Evolutionary conservation across 2,888 invertebrate genomes (phyloP), one percentile per base, ranked within the genome.

Genomic region (Bedellia somnulentella): DNA sequence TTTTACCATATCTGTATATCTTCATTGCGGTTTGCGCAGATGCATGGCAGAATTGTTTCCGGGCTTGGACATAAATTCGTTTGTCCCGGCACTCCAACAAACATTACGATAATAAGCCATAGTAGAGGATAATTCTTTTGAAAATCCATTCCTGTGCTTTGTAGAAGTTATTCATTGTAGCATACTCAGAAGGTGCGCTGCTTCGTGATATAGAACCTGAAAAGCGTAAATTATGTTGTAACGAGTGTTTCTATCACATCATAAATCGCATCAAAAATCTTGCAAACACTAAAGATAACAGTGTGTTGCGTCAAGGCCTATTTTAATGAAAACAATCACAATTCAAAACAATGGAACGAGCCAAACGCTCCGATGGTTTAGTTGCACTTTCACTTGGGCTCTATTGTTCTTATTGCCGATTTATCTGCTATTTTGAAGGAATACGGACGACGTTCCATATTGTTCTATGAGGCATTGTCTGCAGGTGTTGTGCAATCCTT

Each of bases 1-100:
- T 38, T 43, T 66, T 70, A 90, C 92, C 92, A 92, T 73, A 92
- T 87, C 78, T 92, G 92, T 43, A 87, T 78, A 48, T 92, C 90
- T 49, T 86, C 84, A 46, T 82, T 82, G 27, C 87, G 80, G 38
- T 84, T 79, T 15, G 89, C 82, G 58, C 92, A 92, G 44, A 90
- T 81, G 55, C 92, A 92, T 14, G 92, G 92, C 33, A 87, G 61
- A 45, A 92, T 90, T 27, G 80, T 77, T 46, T 89, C 88, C 36
- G 88, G 84, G 15, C 82, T 75, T 15, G 92, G 91, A 56, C 92
- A 92, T 51, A 68, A 55, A 38, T 54, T 37, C 22, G 43, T 38
- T 37, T 60, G 56, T 36, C 55, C 56, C 15, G 41, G 44, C 14
- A 41, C 46, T 27, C 34, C 40, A 27, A 44, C 35, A 34, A 52